Evolutionary conservation across 1,140 invertebrate species (phyloP), one percentile per base, ranked within the genome.

Genomic region (Drosophila ficusphila): DNA sequence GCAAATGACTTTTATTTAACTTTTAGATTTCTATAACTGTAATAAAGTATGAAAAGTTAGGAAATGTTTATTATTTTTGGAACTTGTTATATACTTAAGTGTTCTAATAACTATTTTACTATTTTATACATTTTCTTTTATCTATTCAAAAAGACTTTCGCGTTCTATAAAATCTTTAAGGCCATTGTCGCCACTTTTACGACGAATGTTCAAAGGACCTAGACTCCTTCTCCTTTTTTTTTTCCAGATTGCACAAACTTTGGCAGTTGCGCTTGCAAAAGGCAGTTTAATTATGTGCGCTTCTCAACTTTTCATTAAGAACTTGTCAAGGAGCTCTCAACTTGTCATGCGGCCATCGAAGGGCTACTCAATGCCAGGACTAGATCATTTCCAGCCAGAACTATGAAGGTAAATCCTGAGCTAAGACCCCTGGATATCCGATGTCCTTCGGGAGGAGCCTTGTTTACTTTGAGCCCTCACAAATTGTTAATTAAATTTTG

Each of bases 401-500:
- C 6, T 27, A 7, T n/a, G 21, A 34, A 60, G 38, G 38, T 64
- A 64, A 61, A 5, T 12, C 54, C 36, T 18, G 38, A 33, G n/a
- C n/a, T 64, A 54, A 64, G 60, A 38, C 60, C 61, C 3, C 58
- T 23, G 42, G 44, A 41, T 65, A 33, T 41, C 5, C 38, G 2
- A 27, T 62, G 60, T 29, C n/a, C n/a, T n/a, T 12, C 49, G 57
- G 16, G 6, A 5, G 12, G 23, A 19, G 16, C 18, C n/a, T 44
- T 36, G 47, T 49, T 54, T 67, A 64, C 52, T 73, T 73, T 56
- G n/a, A 14, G 29, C 53, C 53, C 36, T 51, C 12, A 44, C 52
- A 76, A 71, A 82, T 82, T 81, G 58, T 81, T 81, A 82, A 81
- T 81, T 81, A 81, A 82, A 81, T 81, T 81, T 82, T 52, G 61